Percentiles rank a stretch among this genome's conserved stretches.
Conservation (phyloP, 2,888 invertebrate species). For the Flexamia atlantica region DNA sequence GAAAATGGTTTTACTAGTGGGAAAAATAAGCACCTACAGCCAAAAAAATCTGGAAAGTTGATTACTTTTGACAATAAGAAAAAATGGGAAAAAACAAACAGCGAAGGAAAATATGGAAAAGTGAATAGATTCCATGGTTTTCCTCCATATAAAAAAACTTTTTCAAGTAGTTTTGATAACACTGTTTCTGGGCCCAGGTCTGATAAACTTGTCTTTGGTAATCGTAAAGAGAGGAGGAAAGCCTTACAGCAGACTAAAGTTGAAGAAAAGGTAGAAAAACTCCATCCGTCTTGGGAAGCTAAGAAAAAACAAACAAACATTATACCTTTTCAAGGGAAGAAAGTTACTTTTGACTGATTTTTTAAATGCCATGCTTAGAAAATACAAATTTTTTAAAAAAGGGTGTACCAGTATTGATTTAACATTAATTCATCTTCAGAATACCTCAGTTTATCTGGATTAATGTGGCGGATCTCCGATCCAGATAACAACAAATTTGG, state of each 20-base stretch:
- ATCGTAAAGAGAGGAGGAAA: constrained; percentile 45
- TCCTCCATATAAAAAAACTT: not conserved
- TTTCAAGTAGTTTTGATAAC: not conserved
- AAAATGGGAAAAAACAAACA: not conserved
- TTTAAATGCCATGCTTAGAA: no score
- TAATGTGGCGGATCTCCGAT: no score
- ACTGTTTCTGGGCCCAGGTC: not conserved
- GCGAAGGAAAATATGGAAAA: constrained; percentile 9
- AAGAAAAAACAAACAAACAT: constrained; percentile 68
- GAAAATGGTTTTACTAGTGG: not conserved
- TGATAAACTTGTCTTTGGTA: constrained; percentile 19
- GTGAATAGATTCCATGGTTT: not conserved
- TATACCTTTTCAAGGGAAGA: constrained; percentile 67
- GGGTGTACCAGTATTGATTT: no score
- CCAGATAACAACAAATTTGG: no score
- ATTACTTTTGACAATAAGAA: not conserved
- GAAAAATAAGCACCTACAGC: not conserved
- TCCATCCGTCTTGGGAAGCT: constrained; percentile 71
- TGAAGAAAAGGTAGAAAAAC: constrained; percentile 60
- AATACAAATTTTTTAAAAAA: no score
- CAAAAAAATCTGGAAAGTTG: not conserved
- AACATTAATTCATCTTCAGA: no score
- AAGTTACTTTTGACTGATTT: constrained; percentile 68
- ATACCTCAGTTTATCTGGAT: no score
- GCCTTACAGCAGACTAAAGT: not conserved